Evolutionary conservation across 2,888 invertebrate genomes (phyloP).

Genomic region (Temnothorax rugatulus): DNA sequence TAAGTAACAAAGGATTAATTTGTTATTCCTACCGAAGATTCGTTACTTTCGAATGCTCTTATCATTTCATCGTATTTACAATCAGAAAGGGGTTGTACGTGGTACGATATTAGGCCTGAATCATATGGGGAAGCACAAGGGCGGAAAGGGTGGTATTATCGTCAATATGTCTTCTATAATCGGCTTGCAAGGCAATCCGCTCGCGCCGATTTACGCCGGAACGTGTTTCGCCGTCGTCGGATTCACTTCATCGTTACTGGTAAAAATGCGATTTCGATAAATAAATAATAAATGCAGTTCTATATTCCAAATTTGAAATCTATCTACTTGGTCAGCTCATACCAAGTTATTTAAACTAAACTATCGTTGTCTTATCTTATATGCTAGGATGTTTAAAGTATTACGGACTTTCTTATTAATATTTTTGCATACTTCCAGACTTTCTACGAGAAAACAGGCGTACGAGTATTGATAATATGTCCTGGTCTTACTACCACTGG

Average conservation of each 20-base stretch:
- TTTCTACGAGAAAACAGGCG: constrained; percentile 80
- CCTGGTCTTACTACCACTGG: constrained; percentile 81
- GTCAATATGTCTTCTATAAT: constrained; percentile 89
- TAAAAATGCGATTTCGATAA: constrained; percentile 25
- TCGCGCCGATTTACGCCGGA: constrained; percentile 87
- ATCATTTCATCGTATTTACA: not conserved
- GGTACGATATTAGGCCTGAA: constrained; percentile 85
- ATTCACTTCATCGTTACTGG: constrained; percentile 76
- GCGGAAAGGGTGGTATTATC: constrained; percentile 88
- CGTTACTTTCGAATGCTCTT: not conserved
- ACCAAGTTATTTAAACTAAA: not conserved
- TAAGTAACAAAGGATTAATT: constrained; percentile 66
- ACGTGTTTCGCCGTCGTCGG: constrained; percentile 86
- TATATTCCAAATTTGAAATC: not conserved
- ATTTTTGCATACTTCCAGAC: constrained; percentile 57
- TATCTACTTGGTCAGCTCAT: not conserved
- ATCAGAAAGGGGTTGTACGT: constrained; percentile 84
- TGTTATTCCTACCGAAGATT: not conserved
- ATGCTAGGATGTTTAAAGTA: not conserved
- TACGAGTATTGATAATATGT: constrained; percentile 82
- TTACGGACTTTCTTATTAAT: not conserved
- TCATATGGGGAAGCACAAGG: constrained; percentile 85
- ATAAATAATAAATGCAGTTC: not conserved
- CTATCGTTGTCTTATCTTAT: not conserved
- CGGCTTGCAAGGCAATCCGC: constrained; percentile 87